Conservation (phyloP, 2,888 invertebrate genomes). For the Microctonus hyperodae region DNA sequence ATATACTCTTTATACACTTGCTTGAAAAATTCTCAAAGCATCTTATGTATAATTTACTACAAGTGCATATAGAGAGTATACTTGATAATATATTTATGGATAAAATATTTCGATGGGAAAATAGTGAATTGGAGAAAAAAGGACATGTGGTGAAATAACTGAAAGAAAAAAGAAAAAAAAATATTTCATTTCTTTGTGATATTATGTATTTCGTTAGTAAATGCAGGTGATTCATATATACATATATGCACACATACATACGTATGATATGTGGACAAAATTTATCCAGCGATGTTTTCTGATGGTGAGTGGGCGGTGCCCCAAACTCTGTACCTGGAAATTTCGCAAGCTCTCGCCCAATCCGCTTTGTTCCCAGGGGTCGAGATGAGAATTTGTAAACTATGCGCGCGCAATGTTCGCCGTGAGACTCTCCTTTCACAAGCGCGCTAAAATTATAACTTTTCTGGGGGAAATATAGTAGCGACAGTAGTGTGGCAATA, state of each 20-base stretch:
- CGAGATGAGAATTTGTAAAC: conserved; percentile 25
- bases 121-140: not conserved
- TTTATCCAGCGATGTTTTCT: conserved; percentile 45
- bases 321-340: conserved; percentile 52
- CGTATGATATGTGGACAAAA: conserved; percentile 48
- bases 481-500: conserved; percentile 1
- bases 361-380: conserved; percentile 41
- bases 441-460: conserved; percentile 33
- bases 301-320: conserved; percentile 53
- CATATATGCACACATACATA: conserved; percentile 19
- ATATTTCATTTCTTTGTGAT: not conserved
- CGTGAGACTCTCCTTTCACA: conserved; percentile 18
- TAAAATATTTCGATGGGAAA: conserved; percentile 5
- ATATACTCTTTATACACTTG: not conserved
- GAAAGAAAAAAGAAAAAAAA: not conserved
- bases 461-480: conserved; percentile 23
- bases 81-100: conserved; percentile 19
- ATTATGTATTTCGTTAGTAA: not conserved
- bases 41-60: conserved; percentile 19
- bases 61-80: conserved; percentile 12
- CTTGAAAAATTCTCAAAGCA: not conserved
- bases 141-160: not conserved
- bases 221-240: conserved; percentile 14
- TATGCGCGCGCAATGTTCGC: conserved; percentile 32
- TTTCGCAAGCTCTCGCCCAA: conserved; percentile 58